Evolutionary conservation across 2,113 vertebrate species (phyloP).

Genomic region (Ciconia stormi): DNA sequence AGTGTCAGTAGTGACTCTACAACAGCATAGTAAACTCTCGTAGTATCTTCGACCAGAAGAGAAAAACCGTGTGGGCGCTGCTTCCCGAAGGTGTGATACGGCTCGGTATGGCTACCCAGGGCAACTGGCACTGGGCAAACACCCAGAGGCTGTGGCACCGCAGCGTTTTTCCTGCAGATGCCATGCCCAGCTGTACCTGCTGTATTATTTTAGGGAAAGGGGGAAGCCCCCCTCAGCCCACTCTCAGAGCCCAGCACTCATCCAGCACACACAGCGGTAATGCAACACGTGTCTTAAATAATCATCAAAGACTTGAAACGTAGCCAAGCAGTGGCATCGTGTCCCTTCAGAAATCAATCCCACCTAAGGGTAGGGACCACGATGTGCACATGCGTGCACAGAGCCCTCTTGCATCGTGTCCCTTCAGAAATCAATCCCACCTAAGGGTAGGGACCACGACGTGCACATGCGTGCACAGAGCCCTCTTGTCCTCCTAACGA

Average conservation of each 20-base stretch:
- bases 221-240: not conserved
- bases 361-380: not conserved
- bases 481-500: not conserved
- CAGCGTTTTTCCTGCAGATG: not conserved
- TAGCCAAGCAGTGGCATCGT: not conserved
- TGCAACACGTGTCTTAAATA: not conserved
- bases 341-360: not conserved
- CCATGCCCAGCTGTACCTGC: not conserved
- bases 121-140: not conserved
- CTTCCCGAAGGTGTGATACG: not conserved
- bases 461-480: rapidly evolving
- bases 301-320: not conserved
- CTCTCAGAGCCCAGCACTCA: not conserved
- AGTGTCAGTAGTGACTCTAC: not conserved
- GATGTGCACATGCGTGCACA: rapidly evolving
- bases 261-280: not conserved
- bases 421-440: not conserved
- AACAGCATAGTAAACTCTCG: not conserved
- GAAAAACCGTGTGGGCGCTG: not conserved
- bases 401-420: not conserved
- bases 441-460: not conserved
- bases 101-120: not conserved
- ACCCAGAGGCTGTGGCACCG: not conserved
- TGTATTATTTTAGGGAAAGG: not conserved
- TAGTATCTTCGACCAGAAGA: not conserved